Base-by-base conservation (phyloP, 2,888 invertebrate species). In the Drepanosiphum platanoidis region DNA sequence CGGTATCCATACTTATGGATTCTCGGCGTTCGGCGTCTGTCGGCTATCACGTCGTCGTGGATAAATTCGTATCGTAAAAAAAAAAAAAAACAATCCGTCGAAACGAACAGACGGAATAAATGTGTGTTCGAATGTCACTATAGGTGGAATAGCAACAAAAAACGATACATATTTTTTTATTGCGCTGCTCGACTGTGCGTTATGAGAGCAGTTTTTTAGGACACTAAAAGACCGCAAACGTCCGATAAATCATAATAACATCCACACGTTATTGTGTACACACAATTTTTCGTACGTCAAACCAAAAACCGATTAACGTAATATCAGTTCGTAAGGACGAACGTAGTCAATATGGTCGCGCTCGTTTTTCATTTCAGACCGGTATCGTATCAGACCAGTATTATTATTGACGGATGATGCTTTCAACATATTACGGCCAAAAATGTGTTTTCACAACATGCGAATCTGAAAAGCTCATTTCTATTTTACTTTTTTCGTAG, bases 51-150 rank as follows among this genome's bases (percentile, higher is more conserved):
- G 66, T 22, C 42, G 1, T n/a, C n/a, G n/a, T n/a, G n/a, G n/a
- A n/a, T n/a, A n/a, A n/a, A n/a, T n/a, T 18, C 52, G 52, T 52
- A 22, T 18, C 22, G 18, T 3, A 78, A 66, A 66, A 78, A 79
- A 66, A 64, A 34, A 79, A 78, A 66, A 66, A 78, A 79, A 66
- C 78, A 34, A 79, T 66, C 18, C 32, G 32, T 32, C 22, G 32
- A 78, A 42, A 42, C 34, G 34, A 58, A 75, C 42, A 22, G 64
- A 4, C 22, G n/a, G 46, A 66, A 66, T 66, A 66, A 66, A 66
- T 66, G n/a, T 30, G n/a, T 30, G 42, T 32, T n/a, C 18, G 30
- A 13, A 13, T 11, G 22, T 46, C 3, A n/a, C 13, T n/a, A n/a
- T n/a, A n/a, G n/a, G n/a, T n/a, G n/a, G n/a, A n/a, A n/a, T n/a